Base-by-base conservation (phyloP, 2,113 vertebrate genomes). In the Cynocephalus volans region DNA sequence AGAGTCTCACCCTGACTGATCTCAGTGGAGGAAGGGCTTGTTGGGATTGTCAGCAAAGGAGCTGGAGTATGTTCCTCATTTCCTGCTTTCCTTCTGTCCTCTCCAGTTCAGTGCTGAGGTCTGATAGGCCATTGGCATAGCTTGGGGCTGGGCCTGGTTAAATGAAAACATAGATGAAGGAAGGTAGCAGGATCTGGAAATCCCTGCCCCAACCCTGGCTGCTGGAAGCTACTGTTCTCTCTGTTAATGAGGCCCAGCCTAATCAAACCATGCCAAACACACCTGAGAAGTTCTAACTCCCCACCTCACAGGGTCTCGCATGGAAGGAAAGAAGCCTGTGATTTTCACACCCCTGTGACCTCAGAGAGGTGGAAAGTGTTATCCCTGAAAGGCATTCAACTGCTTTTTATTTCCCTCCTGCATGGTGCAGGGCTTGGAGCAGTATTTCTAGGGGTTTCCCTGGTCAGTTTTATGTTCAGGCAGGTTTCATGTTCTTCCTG, bases 231-330 rank as follows among this genome's bases (percentile, higher is more conserved):
- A 0, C 70, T 23, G 11, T 10, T 58, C 21, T 72, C 31, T 69
- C 76, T 67, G 45, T 52, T 28, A 2, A 17, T 3, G 19, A 89
- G 33, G 26, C 21, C 6, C 6, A 5, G 18, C 12, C 33, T 48
- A 4, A 3, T 9, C 7, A 65, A 31, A 31, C 54, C 10, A 4
- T 18, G 19, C 31, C 8, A 54, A 52, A 5, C 45, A 21, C 36
- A 26, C 58, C 1, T 14, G 3, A 69, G 70, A 33, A 26, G 2
- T 10, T 36, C 50, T 31, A 1, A 1, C 11, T 1, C 18, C n/a
- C 48, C 11, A 8, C n/a, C 31, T 9, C 2, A 23, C 33, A 6
- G 28, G 48, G 15, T 17, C 26, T 50, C 54, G 9, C 0, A 1
- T 31, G 28, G 36, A 6, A 48, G 33, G 31, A 41, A 69, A 6